These are phyloP conservation scores for Sapayoa aenigma DNA, from an alignment of 2,113 vertebrate genomes.

Conservation along the genomic window DNA sequence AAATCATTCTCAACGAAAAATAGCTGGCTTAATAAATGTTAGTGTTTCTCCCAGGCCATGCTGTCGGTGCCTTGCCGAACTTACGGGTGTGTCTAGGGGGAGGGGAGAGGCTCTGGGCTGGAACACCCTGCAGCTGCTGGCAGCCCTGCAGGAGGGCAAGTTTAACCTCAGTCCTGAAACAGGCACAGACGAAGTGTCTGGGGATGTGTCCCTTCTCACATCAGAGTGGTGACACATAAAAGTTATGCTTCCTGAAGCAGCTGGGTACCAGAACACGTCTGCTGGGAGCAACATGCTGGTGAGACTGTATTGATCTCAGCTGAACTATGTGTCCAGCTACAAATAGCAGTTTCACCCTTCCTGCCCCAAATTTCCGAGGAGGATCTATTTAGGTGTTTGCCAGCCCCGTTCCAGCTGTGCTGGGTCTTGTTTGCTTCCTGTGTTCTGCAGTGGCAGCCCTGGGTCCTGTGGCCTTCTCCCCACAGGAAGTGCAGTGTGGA, in stretches of 20 bases:
- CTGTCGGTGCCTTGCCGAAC: neutral
- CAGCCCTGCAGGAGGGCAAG: neutral
- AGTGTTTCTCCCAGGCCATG: neutral
- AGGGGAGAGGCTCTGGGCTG: neutral
- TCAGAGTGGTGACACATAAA: neutral
- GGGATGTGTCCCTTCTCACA: neutral
- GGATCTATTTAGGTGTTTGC: neutral
- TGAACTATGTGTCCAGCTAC: neutral
- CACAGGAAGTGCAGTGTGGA: fast-evolving
- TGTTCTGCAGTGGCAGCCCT: neutral
- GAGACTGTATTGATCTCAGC: fast-evolving
- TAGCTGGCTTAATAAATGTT: slow-evolving; percentile 56
- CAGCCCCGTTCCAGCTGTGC: neutral
- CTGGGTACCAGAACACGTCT: neutral
- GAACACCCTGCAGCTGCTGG: neutral
- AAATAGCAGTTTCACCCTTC: neutral
- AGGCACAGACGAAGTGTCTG: neutral
- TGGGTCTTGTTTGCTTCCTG: neutral
- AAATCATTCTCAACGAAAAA: neutral
- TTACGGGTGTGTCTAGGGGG: neutral
- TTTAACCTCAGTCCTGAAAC: neutral
- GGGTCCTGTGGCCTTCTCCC: neutral
- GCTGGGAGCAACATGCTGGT: neutral
- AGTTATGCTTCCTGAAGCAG: neutral
- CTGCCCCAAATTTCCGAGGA: neutral